Percentiles rank a stretch among this genome's conserved stretches.
Conservation (phyloP, 1,140 invertebrate species). For the Agraylea sexmaculata region DNA sequence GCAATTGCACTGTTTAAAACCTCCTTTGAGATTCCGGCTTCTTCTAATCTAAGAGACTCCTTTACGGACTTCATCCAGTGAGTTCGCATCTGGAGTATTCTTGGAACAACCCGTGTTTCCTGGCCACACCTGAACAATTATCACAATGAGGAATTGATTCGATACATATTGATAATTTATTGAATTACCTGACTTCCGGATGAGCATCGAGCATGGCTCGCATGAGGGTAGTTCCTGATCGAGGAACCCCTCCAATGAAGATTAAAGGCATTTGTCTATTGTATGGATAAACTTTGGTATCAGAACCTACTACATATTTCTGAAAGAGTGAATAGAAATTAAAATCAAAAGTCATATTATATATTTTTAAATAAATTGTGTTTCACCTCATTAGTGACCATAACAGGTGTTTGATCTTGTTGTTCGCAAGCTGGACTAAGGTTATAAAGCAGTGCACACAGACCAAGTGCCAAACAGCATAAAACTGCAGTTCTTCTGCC, state of each 20-base stretch:
- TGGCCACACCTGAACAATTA: conserved; percentile 75
- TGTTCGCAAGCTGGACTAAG: conserved; percentile 10
- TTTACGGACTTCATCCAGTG: conserved; percentile 90
- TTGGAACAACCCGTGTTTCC: conserved; percentile 93
- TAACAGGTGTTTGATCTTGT: conserved; percentile 7
- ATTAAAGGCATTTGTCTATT: conserved; percentile 84
- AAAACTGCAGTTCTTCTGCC: conserved; percentile 11
- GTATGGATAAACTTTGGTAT: conserved; percentile 58
- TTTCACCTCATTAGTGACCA: conserved; percentile 17
- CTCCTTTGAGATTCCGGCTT: conserved; percentile 87
- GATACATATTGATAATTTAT: background rate
- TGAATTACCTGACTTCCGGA: conserved; percentile 73
- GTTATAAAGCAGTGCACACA: conserved; percentile 13
- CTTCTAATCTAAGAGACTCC: conserved; percentile 74
- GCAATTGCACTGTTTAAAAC: conserved; percentile 91
- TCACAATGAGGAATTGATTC: no score
- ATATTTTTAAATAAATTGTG: background rate
- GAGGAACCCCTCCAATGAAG: conserved; percentile 93
- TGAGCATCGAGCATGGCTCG: conserved; percentile 97
- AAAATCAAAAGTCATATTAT: background rate
- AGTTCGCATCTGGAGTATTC: conserved; percentile 81
- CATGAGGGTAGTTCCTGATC: conserved; percentile 94
- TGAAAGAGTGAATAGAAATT: conserved; percentile 28
- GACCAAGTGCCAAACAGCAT: conserved; percentile 7
- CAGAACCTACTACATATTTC: conserved; percentile 49